phyloP scores from a whole-genome alignment of 2,113 vertebrate species.

The Tor tambroides region DNA sequence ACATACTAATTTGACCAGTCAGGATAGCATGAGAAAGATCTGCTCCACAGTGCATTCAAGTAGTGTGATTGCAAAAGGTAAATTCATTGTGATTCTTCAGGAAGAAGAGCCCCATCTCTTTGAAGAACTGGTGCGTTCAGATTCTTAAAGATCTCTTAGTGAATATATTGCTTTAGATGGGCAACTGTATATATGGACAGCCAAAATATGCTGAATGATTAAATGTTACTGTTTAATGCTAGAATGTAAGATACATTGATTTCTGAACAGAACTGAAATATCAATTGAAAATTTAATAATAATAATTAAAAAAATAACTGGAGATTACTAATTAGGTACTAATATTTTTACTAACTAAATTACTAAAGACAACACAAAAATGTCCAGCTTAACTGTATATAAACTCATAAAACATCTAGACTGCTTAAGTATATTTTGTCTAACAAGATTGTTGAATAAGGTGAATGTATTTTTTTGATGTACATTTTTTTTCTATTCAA shows the following conservation, averaged over 20 bases:
- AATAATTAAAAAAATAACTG: too few species aligned
- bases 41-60: neutral
- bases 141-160: neutral
- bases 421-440: too few species aligned
- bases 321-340: too few species aligned
- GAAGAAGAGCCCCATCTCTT: constrained; percentile 6
- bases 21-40: neutral
- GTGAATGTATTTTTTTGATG: too few species aligned
- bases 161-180: neutral
- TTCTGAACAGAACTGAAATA: neutral
- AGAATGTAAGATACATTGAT: neutral
- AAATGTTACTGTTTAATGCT: neutral
- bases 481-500: too few species aligned
- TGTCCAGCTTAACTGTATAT: too few species aligned
- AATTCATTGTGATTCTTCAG: neutral
- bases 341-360: too few species aligned
- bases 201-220: neutral
- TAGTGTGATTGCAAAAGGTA: neutral
- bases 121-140: neutral
- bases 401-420: too few species aligned
- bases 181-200: neutral
- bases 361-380: too few species aligned
- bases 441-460: too few species aligned
- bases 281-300: neutral
- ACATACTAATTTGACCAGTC: neutral